Conservation (phyloP, 2,888 invertebrate species). For the Octodonta nipae region DNA sequence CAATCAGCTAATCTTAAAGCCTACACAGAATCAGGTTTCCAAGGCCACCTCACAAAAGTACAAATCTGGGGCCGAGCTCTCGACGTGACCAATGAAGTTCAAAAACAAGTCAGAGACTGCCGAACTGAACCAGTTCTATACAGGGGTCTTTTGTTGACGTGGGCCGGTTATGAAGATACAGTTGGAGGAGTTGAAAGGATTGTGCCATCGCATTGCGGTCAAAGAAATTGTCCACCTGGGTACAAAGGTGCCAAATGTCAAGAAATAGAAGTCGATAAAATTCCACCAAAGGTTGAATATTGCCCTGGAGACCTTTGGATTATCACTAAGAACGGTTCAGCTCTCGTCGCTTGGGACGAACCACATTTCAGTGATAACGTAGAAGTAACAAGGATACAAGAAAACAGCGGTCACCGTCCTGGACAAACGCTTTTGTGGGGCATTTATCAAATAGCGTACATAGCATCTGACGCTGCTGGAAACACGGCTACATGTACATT, state of each 20-base stretch:
- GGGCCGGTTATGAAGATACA: conserved; percentile 86
- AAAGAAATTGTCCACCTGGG: conserved; percentile 75
- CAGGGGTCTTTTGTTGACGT: conserved; percentile 71
- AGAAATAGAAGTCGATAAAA: conserved; percentile 44
- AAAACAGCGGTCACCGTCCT: conserved; percentile 73
- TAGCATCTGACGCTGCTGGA: conserved; percentile 85
- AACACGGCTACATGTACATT: conserved; percentile 86
- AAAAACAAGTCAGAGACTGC: conserved; percentile 86
- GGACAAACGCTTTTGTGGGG: conserved; percentile 84
- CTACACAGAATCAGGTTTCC: conserved; percentile 84
- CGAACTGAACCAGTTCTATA: conserved; percentile 84
- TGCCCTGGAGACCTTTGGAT: conserved; percentile 92
- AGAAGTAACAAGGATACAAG: conserved; percentile 63
- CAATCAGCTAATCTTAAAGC: conserved; percentile 66
- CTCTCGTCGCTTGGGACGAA: conserved; percentile 82
- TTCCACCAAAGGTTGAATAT: conserved; percentile 73
- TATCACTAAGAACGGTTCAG: conserved; percentile 81
- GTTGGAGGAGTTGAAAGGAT: conserved; percentile 80
- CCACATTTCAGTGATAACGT: conserved; percentile 84
- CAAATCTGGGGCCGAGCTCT: conserved; percentile 88
- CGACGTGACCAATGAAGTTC: conserved; percentile 82
- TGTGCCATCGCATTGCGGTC: conserved; percentile 84
- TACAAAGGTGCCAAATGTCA: conserved; percentile 77
- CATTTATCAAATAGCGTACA: conserved; percentile 80
- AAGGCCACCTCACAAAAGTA: conserved; percentile 85